Evolutionary conservation across 2,113 vertebrate species (phyloP).

Genomic region (Eulemur macaco): DNA sequence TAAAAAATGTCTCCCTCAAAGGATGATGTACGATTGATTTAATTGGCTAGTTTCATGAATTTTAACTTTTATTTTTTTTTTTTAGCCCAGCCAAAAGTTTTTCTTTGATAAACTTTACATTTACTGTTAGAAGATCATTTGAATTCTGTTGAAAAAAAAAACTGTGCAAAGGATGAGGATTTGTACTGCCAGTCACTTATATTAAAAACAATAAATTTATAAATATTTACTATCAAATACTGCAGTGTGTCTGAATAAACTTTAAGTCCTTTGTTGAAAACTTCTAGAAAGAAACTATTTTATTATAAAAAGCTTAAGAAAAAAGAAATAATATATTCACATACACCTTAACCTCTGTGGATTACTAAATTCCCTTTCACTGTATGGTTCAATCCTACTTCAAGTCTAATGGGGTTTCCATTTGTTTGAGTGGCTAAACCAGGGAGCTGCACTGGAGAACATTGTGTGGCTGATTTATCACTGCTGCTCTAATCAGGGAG

Average conservation of each 20-base stretch:
- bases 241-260: background rate
- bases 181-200: conserved; percentile 26
- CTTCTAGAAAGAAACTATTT: conserved; percentile 23
- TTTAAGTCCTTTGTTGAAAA: conserved; percentile 62
- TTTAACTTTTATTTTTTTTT: background rate
- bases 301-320: background rate
- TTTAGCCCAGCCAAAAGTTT: background rate
- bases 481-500: conserved; percentile 73
- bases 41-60: background rate
- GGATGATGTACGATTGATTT: background rate
- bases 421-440: conserved; percentile 71
- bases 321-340: conserved; percentile 64
- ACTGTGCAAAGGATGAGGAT: background rate
- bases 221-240: conserved; percentile 59
- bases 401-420: conserved; percentile 65
- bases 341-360: conserved; percentile 43
- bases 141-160: background rate
- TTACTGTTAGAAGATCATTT: conserved; percentile 27
- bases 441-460: conserved; percentile 56
- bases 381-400: conserved; percentile 22
- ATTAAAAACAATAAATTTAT: conserved; percentile 62
- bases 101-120: background rate
- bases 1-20: background rate
- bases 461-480: conserved; percentile 75
- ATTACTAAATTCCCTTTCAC: conserved; percentile 59